Evolutionary conservation across 2,888 invertebrate genomes (phyloP), one percentile per base, ranked within the genome.

Genomic region (Herminia tarsipennalis): DNA sequence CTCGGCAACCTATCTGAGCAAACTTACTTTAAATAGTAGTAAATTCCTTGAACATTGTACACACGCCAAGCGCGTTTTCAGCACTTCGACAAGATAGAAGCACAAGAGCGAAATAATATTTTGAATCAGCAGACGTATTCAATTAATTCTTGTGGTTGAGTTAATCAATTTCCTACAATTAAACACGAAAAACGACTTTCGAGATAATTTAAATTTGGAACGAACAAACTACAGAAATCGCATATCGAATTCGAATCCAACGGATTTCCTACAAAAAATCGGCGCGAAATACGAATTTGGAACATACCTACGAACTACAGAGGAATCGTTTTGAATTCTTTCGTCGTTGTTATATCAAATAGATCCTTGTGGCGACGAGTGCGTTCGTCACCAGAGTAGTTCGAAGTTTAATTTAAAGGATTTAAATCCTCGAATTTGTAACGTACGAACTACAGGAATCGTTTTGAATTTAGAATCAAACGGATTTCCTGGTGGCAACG

Each of bases 401-500:
- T n/a, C n/a, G n/a, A n/a, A 9, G 1, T 25, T 10, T 3, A 25
- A 25, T 25, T 25, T 12, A 10, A 21, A 6, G 16, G 38, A 38
- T 13, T 28, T 22, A 20, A 1, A 28, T 33, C 18, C 14, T 5
- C 21, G n/a, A 27, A 37, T 37, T 20, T 30, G 12, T 9, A 29
- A 30, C 29, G 14, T 24, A 39, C 38, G 29, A 27, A 30, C 32
- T 40, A 41, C 25, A 14, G 12, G 28, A 28, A 37, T 3, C 28
- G 12, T 37, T 16, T 25, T 10, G 12, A 9, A 32, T 6, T 38
- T n/a, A 1, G 14, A 41, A 35, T 47, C 36, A 47, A 17, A 47
- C 46, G 22, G 46, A 47, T 14, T 47, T 47, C 40, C 46, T 36
- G 5, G 46, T 36, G 35, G 46, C 46, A 30, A 35, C 6, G 34